These are phyloP conservation scores for Tetramorium bicarinatum DNA, from an alignment of 2,888 invertebrate genomes.

Conservation along the genomic window DNA sequence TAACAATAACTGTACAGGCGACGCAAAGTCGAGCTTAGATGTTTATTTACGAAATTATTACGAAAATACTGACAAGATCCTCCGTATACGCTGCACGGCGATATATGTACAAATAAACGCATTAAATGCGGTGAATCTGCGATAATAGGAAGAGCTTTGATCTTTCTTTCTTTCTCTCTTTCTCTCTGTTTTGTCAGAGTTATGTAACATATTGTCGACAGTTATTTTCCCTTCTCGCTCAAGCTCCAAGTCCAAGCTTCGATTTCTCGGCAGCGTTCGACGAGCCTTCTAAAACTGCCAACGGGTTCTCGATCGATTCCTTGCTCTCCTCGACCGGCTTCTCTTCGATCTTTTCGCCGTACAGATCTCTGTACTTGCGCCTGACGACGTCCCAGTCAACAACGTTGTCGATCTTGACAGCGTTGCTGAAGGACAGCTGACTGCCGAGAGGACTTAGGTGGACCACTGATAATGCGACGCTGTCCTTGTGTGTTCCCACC, in stretches of 20 bases:
- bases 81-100: background rate
- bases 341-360: conserved; percentile 88
- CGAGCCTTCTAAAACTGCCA: conserved; percentile 60
- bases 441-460: conserved; percentile 95
- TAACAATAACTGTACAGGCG: conserved; percentile 55
- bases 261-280: conserved; percentile 48
- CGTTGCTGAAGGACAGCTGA: conserved; percentile 91
- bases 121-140: conserved; percentile 14
- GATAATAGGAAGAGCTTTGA: conserved; percentile 25
- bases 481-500: conserved; percentile 93
- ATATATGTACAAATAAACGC: conserved; percentile 40
- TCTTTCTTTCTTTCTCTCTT: background rate
- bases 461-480: conserved; percentile 92
- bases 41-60: conserved; percentile 70
- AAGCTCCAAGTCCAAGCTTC: conserved; percentile 8
- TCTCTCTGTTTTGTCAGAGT: background rate
- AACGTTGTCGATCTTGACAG: conserved; percentile 94
- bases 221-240: background rate
- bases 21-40: conserved; percentile 35
- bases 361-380: conserved; percentile 94
- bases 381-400: conserved; percentile 97
- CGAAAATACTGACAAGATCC: conserved; percentile 46
- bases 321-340: conserved; percentile 36
- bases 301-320: conserved; percentile 56
- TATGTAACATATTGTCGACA: background rate